A percentile compares a stretch with the other conserved stretches of the same genome.
These are phyloP conservation scores for Oreohelix idahoensis DNA, from an alignment of 1,140 invertebrate genomes.

Conservation along the genomic window DNA sequence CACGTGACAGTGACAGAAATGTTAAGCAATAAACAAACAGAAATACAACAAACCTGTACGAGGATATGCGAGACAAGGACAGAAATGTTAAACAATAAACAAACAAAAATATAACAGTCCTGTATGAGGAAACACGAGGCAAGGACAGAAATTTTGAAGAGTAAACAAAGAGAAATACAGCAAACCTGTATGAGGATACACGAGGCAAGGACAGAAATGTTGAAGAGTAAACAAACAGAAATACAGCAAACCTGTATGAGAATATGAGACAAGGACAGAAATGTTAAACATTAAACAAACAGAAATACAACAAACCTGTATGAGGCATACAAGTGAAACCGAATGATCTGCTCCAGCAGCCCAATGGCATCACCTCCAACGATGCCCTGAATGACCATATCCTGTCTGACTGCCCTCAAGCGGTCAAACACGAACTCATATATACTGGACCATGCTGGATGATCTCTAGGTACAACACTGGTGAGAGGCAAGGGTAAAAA, in stretches of 20 bases:
- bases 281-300: background rate
- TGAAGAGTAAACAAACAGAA: background rate
- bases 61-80: no score
- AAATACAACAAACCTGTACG: no score
- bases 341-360: slow-evolving; percentile 80
- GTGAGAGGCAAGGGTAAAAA: slow-evolving; percentile 55
- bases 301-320: slow-evolving; percentile 76
- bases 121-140: no score
- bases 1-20: no score
- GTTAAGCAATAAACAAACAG: no score
- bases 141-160: no score
- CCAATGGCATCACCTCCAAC: slow-evolving; percentile 73
- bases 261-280: background rate
- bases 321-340: slow-evolving; percentile 80
- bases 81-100: no score
- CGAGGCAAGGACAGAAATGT: no score
- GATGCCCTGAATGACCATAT: slow-evolving; percentile 82
- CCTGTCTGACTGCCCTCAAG: slow-evolving; percentile 82
- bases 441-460: slow-evolving; percentile 76
- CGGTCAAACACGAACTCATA: slow-evolving; percentile 86
- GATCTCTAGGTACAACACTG: slow-evolving; percentile 75
- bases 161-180: no score
- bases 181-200: no score
- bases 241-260: background rate
- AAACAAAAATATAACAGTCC: no score